Base-by-base conservation (phyloP, 1,140 invertebrate genomes). In the Bombus fervidus region DNA sequence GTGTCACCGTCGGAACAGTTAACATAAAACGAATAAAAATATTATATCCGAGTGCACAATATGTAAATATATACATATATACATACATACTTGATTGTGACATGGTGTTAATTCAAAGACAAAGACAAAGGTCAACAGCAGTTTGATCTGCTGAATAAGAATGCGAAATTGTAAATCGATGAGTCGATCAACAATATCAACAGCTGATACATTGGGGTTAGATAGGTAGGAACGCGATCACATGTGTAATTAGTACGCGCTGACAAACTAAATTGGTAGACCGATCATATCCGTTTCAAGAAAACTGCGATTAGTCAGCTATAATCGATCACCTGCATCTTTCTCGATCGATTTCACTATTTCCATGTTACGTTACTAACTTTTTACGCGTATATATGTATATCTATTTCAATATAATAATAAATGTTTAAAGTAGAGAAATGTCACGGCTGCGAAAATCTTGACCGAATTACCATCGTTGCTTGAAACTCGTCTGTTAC, bases 361-460 rank as follows among this genome's bases (percentile, higher is more conserved):
- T n/a, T 64, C 22, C 28, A 18, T 8, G 15, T 66, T 39, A 34
- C 25, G 28, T n/a, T 28, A 43, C 25, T 31, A 12, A 73, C 34
- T 31, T 31, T 10, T 72, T 15, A 13, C 28, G 15, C 15, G 8
- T 15, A 4, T 39, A 28, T 28, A 25, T 28, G 8, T 4, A 22
- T 72, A 13, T 31, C 1, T 5, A 47, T 47, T 47, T 47, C 15
- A 18, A 57, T 57, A 57, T n/a, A 37, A 15, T n/a, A 10, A 9
- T 22, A 4, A 64, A 78, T 34, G 25, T 47, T 37, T 41, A 57
- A 53, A 72, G 85, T 41, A 66, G 69, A 72, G 80, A 66, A 88
- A 88, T 88, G 79, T 86, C 84, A 88, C 22, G 84, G 84, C 74
- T 88, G 79, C 66, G 59, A 41, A 83, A 86, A 83, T 86, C 79